phyloP scores from a whole-genome alignment of 2,113 vertebrate species.

The Lepus europaeus region DNA sequence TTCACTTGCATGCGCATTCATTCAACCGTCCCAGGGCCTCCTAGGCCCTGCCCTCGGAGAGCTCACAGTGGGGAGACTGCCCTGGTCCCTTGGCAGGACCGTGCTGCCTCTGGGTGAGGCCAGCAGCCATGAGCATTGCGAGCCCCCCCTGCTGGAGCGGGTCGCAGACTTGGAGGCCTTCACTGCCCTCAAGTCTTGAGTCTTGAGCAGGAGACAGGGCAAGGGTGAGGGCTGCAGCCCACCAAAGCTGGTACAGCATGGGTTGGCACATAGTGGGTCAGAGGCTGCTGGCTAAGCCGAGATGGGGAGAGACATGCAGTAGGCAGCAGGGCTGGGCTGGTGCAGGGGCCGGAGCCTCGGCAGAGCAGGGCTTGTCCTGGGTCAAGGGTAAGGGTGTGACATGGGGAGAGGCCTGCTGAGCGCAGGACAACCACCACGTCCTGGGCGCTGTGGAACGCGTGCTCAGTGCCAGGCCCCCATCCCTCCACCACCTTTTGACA shows the following conservation, averaged over 20 bases:
- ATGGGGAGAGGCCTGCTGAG: too few relatives aligned
- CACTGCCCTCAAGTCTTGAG: neutral
- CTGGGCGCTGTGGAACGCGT: neutral
- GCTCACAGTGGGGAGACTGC: neutral
- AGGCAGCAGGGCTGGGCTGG: too few relatives aligned
- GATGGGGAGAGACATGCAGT: neutral
- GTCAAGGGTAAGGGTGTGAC: neutral
- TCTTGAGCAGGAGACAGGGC: accelerated
- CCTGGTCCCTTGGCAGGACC: too few relatives aligned
- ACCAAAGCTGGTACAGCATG: neutral
- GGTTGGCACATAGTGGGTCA: too few relatives aligned
- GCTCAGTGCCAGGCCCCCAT: too few relatives aligned
- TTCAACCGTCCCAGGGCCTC: neutral
- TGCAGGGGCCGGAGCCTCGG: neutral
- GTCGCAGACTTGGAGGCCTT: neutral
- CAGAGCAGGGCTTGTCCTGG: neutral
- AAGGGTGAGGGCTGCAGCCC: too few relatives aligned
- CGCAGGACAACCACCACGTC: too few relatives aligned
- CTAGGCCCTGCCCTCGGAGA: neutral
- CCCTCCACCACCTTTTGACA: neutral
- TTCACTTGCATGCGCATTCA: neutral
- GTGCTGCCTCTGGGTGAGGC: neutral
- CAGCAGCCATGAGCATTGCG: too few relatives aligned
- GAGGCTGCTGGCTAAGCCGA: neutral
- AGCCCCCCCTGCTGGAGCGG: neutral